Percentiles rank a stretch among this genome's conserved stretches.
Evolutionary conservation across 2,113 vertebrate species (phyloP).

Genomic region (Mesitornis unicolor): DNA sequence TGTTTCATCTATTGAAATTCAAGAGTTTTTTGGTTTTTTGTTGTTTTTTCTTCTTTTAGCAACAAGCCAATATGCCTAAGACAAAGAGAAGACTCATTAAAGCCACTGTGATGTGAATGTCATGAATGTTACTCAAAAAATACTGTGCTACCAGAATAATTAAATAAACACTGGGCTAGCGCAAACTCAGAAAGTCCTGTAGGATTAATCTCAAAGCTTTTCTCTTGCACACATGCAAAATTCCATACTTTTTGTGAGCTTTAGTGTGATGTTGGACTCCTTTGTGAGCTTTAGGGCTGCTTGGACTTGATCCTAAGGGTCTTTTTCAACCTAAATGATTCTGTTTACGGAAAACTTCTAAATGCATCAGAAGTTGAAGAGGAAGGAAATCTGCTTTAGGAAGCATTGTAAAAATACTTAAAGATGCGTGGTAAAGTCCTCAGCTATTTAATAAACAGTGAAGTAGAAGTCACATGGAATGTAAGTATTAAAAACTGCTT

Average conservation of each 20-base stretch:
- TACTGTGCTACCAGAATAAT: background rate
- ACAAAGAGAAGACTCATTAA: background rate
- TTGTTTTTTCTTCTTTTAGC: background rate
- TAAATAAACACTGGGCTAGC: background rate
- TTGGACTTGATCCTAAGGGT: background rate
- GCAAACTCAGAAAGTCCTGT: background rate
- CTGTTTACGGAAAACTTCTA: background rate
- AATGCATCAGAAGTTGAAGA: background rate
- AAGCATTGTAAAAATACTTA: background rate
- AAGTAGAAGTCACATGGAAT: background rate
- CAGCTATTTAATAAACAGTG: background rate
- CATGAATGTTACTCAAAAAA: background rate
- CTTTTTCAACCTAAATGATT: too few species aligned
- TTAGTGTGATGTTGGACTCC: background rate
- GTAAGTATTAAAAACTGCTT: slow-evolving; percentile 18
- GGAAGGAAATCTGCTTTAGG: background rate
- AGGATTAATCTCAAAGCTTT: background rate
- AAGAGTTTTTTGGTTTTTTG: background rate
- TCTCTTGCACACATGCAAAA: slow-evolving; percentile 12
- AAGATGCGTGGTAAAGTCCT: background rate
- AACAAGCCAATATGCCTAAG: background rate
- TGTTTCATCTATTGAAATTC: background rate
- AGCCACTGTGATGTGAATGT: background rate
- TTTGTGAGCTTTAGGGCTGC: background rate
- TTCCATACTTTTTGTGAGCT: background rate